Base-by-base conservation (phyloP, 2,888 invertebrate genomes). In the Odontothrips loti region DNA sequence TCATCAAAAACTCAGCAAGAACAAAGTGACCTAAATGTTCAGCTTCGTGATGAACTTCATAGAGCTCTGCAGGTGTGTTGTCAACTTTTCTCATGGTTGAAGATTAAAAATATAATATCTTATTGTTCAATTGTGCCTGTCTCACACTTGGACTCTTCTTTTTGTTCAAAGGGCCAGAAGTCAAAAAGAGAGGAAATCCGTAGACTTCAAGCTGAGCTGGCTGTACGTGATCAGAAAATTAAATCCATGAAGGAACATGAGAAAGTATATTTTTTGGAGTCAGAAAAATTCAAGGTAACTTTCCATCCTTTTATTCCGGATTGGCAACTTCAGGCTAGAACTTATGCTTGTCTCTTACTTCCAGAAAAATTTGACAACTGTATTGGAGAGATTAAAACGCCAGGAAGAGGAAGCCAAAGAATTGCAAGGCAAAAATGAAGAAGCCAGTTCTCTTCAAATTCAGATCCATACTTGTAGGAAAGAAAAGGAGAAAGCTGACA, bases 231-330 rank as follows among this genome's bases (percentile, higher is more conserved):
- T 27, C 68, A 75, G 23, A 75, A 75, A 27, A 75, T 75, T 75
- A 75, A 75, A 75, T 23, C 68, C 12, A 75, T 75, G 68, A 75
- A 75, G 27, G 68, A 75, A 27, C 68, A 75, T 8, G 68, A 75
- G 12, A 75, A 75, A 27, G 68, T 75, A 12, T 75, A 75, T 27
- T 75, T 27, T 75, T 23, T 27, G 1, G 68, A 75, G 23, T 23
- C 68, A 11, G 68, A 75, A 75, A 75, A 75, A 1, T 75, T 75
- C 27, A 75, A 75, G 27, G 68, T 75, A 27, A 58, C 6, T 17
- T 58, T 20, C 51, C 51, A 1, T 58, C 20, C 58, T 58, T 58
- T 15, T 58, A 9, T 4, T 43, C 34, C 6, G 34, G 34, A 43
- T 43, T 43, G 6, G 3, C 34, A 58, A 58, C 17, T 15, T 58